phyloP scores from a whole-genome alignment of 2,113 vertebrate genomes.

The Ptyas mucosa region DNA sequence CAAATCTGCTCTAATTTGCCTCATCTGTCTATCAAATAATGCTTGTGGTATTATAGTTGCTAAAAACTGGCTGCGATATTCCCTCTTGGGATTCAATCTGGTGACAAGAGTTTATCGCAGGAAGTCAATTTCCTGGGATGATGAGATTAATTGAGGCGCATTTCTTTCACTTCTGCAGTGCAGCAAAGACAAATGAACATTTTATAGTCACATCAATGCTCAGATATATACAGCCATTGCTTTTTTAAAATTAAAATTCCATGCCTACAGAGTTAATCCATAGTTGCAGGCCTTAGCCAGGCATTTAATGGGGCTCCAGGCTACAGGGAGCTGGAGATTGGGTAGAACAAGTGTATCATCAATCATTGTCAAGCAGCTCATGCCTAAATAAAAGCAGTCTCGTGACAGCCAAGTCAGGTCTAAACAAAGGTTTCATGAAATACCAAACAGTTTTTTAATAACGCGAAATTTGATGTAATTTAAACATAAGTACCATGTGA shows the following conservation, averaged over 20 bases:
- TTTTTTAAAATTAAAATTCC: constrained; percentile 61
- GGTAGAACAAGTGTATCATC: neutral
- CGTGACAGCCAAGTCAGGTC: neutral
- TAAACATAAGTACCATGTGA: neutral
- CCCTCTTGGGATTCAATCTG: constrained; percentile 44
- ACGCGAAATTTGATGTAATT: neutral
- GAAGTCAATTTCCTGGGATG: constrained; percentile 39
- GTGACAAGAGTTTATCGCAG: constrained; percentile 46
- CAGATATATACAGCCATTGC: constrained; percentile 45
- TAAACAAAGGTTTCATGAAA: neutral
- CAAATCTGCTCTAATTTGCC: neutral
- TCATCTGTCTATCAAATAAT: constrained; percentile 37
- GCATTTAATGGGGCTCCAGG: neutral
- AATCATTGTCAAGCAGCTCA: constrained; percentile 6
- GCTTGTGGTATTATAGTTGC: neutral
- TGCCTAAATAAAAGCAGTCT: neutral
- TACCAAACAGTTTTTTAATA: neutral
- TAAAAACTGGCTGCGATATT: constrained; percentile 33
- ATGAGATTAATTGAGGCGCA: constrained; percentile 50
- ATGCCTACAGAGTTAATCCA: constrained; percentile 54
- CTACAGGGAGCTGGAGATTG: neutral
- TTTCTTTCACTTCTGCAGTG: constrained; percentile 63
- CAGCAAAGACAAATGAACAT: constrained; percentile 45
- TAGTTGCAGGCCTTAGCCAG: constrained; percentile 18
- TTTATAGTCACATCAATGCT: constrained; percentile 30